phyloP scores from a whole-genome alignment of 2,888 invertebrate species.

The Metalampra italica region DNA sequence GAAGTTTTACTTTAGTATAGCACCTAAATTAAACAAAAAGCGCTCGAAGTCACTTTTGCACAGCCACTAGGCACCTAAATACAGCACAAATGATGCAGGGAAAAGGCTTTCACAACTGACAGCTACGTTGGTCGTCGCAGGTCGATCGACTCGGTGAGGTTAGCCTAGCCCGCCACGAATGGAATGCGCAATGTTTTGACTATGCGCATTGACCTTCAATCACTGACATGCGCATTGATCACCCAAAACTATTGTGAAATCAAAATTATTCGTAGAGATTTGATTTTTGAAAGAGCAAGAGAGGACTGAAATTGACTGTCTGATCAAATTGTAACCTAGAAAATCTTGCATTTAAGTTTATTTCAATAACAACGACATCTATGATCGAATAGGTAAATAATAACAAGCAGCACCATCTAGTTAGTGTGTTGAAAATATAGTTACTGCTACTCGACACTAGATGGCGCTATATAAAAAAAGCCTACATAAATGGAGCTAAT shows the following conservation, averaged over 20 bases:
- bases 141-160: constrained; percentile 69
- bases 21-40: constrained; percentile 50
- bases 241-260: background rate
- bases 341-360: background rate
- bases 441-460: constrained; percentile 26
- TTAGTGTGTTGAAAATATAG: background rate
- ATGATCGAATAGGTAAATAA: no score
- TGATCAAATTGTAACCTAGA: no score
- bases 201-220: constrained; percentile 70
- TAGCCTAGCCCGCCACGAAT: constrained; percentile 40
- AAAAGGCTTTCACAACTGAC: constrained; percentile 49
- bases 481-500: background rate
- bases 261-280: background rate
- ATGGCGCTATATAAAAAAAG: constrained; percentile 12
- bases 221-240: constrained; percentile 62
- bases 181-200: constrained; percentile 76
- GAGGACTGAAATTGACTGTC: background rate
- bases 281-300: background rate
- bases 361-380: no score
- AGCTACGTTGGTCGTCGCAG: constrained; percentile 41
- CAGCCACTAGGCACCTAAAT: constrained; percentile 71
- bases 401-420: background rate
- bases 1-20: constrained; percentile 46
- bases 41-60: constrained; percentile 56
- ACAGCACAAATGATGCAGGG: constrained; percentile 53